These are phyloP conservation scores for Ptychobarbus kaznakovi DNA, from an alignment of 2,797 vertebrate species.

Conservation along the genomic window DNA sequence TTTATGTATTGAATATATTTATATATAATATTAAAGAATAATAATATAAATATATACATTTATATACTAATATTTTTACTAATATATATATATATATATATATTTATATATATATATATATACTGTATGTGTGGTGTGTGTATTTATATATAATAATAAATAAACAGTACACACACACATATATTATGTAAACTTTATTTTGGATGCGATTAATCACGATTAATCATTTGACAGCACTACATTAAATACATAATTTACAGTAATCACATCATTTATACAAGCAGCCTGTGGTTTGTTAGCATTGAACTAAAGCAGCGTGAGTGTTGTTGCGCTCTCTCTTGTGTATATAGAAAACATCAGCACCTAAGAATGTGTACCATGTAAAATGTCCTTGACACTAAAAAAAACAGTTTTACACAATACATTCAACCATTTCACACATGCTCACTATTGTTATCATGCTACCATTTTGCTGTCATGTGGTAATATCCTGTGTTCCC, in stretches of 20 bases:
- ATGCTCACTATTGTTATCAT: neutral
- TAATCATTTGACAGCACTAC: no score
- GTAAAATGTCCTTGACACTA: neutral
- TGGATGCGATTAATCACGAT: no score
- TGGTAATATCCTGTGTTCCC: neutral
- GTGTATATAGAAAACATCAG: neutral
- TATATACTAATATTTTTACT: no score
- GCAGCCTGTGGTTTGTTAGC: neutral
- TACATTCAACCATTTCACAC: slow-evolving; percentile 13
- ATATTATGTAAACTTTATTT: no score
- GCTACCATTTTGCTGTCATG: slow-evolving; percentile 8
- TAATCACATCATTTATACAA: neutral
- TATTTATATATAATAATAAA: no score
- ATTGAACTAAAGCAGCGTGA: neutral
- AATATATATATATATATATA: no score
- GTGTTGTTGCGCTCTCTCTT: neutral
- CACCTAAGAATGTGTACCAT: neutral
- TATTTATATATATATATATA: no score
- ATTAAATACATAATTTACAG: neutral
- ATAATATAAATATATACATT: no score
- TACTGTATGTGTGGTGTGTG: no score
- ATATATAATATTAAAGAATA: no score
- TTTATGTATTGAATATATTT: no score
- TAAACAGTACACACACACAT: no score
- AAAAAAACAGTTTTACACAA: neutral